These are phyloP conservation scores for Anarsia innoxiella DNA, from an alignment of 2,888 invertebrate genomes.

Conservation along the genomic window DNA sequence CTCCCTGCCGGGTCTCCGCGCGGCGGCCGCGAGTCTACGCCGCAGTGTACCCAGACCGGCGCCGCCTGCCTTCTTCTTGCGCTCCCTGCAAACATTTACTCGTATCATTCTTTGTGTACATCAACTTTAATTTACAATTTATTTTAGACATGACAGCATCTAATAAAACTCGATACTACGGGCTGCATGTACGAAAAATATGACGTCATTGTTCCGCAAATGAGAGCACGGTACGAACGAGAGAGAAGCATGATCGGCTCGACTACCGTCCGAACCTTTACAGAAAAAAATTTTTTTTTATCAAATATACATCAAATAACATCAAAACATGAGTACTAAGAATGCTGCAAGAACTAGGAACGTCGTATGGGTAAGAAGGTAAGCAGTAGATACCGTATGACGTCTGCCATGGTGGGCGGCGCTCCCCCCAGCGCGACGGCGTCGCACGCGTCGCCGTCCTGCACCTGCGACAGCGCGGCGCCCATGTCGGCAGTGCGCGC, in stretches of 20 bases:
- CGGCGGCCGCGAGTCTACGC: slow-evolving; percentile 55
- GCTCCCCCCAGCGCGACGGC: slow-evolving; percentile 50
- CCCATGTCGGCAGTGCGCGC: slow-evolving; percentile 58
- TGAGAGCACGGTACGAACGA: too few species aligned
- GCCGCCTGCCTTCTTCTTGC: slow-evolving; percentile 67
- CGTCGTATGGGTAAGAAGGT: too few species aligned
- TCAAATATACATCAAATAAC: too few species aligned
- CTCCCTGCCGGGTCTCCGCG: slow-evolving; percentile 51
- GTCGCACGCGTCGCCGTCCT: slow-evolving; percentile 68
- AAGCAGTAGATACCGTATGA: slow-evolving; percentile 69
- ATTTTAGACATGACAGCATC: neutral
- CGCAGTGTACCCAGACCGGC: slow-evolving; percentile 64
- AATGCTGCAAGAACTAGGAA: too few species aligned
- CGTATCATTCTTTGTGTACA: neutral
- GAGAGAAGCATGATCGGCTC: too few species aligned
- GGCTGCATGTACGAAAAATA: too few species aligned
- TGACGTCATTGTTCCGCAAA: too few species aligned
- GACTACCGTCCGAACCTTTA: too few species aligned
- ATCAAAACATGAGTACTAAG: too few species aligned
- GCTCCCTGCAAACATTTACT: slow-evolving; percentile 38
- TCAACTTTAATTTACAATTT: neutral
- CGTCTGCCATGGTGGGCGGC: slow-evolving; percentile 71
- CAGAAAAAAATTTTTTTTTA: too few species aligned
- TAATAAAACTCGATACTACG: too few species aligned
- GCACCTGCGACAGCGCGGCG: slow-evolving; percentile 64